Evolutionary conservation across 2,888 invertebrate species (phyloP), one percentile per base, ranked within the genome.

Genomic region (Teleogryllus oceanicus): DNA sequence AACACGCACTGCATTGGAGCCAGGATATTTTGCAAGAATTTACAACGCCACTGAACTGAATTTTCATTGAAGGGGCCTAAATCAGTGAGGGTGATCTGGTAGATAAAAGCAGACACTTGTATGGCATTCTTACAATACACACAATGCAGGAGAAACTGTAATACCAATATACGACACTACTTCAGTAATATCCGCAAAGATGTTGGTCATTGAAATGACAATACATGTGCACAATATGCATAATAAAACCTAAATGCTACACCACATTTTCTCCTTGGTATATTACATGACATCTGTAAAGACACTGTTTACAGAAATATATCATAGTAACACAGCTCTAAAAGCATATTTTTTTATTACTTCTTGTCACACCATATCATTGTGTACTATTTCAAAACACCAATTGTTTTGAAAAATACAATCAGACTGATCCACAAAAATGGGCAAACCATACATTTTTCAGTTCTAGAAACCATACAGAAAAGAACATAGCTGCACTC

Each of bases 191-290:
- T 62, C 62, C 62, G 13, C 62, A 62, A 62, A 37, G 37, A 37
- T 37, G 62, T 62, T 62, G 62, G 62, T 62, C 62, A 18, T 8
- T 62, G 62, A 62, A 62, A 62, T 62, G 62, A 62, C 62, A 62
- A 62, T 62, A 62, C 62, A 62, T 62, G 62, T 62, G 62, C 62
- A 62, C 62, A 62, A 62, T 37, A 37, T 11, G 62, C n/a, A 62
- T 62, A 62, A n/a, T 62, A 62, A 62, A 62, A 62, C 62, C 62
- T 62, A 62, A 62, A 62, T 62, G 62, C 62, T 62, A 62, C 13
- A 62, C 62, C 62, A 62, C 62, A 62, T 13, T n/a, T 62, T n/a
- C 62, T 62, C 62, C 62, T 62, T 62, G 16, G n/a, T 62, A 62
- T 62, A 62, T 62, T 62, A 62, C 62, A 62, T 62, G 37, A 37